Percentiles rank a stretch among this genome's conserved stretches.
Conservation (phyloP, 2,888 invertebrate species). For the Caenorhabditis sinica region DNA sequence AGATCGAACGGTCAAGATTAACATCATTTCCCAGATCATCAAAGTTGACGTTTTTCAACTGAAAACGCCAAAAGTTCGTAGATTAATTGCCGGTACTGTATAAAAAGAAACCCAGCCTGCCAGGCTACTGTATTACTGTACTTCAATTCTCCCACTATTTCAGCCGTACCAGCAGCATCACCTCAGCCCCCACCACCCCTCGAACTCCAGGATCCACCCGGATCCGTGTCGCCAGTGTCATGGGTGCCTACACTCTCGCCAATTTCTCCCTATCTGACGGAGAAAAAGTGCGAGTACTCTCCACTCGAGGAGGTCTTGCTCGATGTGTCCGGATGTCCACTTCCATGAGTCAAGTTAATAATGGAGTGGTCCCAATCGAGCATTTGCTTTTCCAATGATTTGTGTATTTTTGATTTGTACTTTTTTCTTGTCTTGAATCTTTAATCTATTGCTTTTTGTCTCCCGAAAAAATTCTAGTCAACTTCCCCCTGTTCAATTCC, state of each 20-base stretch:
- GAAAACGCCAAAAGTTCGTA: too few relatives aligned
- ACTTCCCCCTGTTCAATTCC: conserved; percentile 1
- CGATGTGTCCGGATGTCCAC: conserved; percentile 67
- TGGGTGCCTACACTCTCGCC: conserved; percentile 35
- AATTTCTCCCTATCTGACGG: conserved; percentile 67
- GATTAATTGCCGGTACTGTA: too few relatives aligned
- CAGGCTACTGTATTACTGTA: too few relatives aligned
- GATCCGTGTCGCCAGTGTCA: conserved; percentile 51
- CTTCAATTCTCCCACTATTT: neutral
- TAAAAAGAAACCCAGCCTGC: neutral
- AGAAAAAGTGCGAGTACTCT: conserved; percentile 76
- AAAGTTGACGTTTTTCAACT: too few relatives aligned
- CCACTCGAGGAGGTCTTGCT: conserved; percentile 70
- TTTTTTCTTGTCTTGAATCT: neutral
- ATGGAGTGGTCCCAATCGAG: conserved; percentile 68
- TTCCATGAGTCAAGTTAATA: conserved; percentile 42
- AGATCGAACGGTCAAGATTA: too few relatives aligned
- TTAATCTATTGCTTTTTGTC: conserved; percentile 1
- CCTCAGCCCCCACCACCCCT: conserved; percentile 28
- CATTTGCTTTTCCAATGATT: conserved; percentile 40
- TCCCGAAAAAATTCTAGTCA: conserved; percentile 11
- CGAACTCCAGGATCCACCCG: conserved; percentile 20
- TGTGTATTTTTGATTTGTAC: conserved; percentile 4
- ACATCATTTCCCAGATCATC: too few relatives aligned
- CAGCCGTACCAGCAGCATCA: conserved; percentile 44